Evolutionary conservation across 2,113 vertebrate species (phyloP).

Genomic region (Syngnathus scovelli): DNA sequence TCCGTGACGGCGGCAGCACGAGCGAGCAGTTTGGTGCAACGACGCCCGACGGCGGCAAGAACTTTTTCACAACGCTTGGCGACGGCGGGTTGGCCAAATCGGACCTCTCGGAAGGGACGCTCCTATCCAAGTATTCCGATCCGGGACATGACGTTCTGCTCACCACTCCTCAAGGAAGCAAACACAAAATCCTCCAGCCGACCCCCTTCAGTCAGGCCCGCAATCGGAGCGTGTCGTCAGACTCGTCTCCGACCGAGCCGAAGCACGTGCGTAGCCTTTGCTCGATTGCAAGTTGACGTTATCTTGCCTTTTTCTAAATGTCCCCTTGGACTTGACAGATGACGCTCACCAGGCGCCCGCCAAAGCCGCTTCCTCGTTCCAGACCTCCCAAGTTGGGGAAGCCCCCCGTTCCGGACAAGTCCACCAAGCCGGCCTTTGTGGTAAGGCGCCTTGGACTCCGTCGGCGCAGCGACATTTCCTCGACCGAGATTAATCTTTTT

Average conservation of each 20-base stretch:
- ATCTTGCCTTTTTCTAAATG: neutral
- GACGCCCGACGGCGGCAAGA: neutral
- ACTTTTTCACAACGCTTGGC: too few relatives aligned
- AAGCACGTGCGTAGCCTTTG: constrained; percentile 31
- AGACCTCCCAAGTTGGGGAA: constrained; percentile 23
- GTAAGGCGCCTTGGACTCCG: constrained; percentile 9
- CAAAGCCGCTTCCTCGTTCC: constrained; percentile 50
- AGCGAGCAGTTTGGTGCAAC: constrained; percentile 21
- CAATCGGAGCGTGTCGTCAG: neutral
- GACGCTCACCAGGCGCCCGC: constrained; percentile 43
- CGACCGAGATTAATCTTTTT: neutral
- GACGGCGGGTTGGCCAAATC: neutral
- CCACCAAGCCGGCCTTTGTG: neutral
- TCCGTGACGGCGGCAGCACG: constrained; percentile 24
- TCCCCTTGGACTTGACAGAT: constrained; percentile 17
- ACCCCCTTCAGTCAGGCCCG: constrained; percentile 34
- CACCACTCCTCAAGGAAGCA: constrained; percentile 36
- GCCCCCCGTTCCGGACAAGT: constrained; percentile 14
- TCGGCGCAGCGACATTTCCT: neutral
- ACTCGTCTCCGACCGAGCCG: constrained; percentile 10
- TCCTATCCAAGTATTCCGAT: neutral
- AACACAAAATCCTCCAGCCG: constrained; percentile 30
- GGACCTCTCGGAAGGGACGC: neutral
- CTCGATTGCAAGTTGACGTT: neutral
- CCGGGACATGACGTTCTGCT: constrained; percentile 8